Evolutionary conservation across 1,140 invertebrate species (phyloP).

Genomic region (Leptonema lineaticorne): DNA sequence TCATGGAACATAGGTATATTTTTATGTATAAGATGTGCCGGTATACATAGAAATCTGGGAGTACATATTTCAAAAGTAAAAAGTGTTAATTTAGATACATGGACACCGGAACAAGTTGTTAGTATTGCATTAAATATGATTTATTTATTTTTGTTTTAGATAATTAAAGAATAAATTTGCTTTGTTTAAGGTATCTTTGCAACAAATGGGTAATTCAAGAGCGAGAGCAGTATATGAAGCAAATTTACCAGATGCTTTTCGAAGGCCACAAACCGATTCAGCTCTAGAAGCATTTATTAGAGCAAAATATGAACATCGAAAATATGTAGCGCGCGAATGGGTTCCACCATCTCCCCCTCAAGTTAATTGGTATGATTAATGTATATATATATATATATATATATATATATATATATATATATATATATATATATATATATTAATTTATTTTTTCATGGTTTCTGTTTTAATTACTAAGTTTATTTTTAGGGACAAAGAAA

Average conservation of each 20-base stretch:
- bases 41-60: conserved; percentile 94
- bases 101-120: conserved; percentile 97
- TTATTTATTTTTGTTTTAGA: background rate
- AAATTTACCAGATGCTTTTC: conserved; percentile 91
- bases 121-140: conserved; percentile 40
- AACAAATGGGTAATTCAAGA: conserved; percentile 97
- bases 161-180: background rate
- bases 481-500: conserved; percentile 72
- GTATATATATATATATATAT: background rate
- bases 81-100: conserved; percentile 95
- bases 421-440: background rate
- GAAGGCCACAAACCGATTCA: conserved; percentile 92
- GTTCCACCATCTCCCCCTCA: conserved; percentile 82
- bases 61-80: conserved; percentile 98
- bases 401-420: background rate
- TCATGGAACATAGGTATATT: conserved; percentile 99
- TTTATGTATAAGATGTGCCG: conserved; percentile 95
- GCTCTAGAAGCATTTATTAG: conserved; percentile 93
- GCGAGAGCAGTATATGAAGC: conserved; percentile 97
- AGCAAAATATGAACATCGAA: conserved; percentile 98
- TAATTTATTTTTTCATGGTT: background rate
- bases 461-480: conserved; percentile 48
- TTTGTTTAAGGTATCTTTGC: conserved; percentile 66
- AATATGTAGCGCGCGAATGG: conserved; percentile 97
- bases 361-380: conserved; percentile 63